Evolutionary conservation across 2,113 vertebrate species (phyloP).

Genomic region (Scytalopus superciliaris): DNA sequence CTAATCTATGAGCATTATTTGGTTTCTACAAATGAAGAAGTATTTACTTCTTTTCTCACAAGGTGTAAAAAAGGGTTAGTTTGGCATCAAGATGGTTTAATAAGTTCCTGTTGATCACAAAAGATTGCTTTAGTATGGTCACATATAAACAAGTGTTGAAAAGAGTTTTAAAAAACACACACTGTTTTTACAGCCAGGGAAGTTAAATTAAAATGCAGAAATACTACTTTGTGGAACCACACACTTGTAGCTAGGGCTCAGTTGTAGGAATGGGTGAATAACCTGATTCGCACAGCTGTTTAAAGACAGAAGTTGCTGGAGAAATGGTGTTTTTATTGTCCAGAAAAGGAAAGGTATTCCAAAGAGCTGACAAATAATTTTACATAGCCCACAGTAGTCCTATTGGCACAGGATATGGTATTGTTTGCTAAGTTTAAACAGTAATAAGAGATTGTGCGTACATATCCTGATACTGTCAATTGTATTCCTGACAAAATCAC

Average conservation of each 20-base stretch:
- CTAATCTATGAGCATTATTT: neutral
- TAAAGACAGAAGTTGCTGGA: neutral
- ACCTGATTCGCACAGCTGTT: neutral
- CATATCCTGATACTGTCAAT: neutral
- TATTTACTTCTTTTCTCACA: neutral
- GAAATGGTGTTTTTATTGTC: neutral
- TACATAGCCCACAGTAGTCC: neutral
- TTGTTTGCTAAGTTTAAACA: constrained; percentile 30
- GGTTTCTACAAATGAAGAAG: neutral
- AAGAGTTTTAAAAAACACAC: neutral
- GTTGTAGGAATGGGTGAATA: neutral
- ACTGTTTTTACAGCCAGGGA: neutral
- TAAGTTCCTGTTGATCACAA: neutral
- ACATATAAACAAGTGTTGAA: neutral
- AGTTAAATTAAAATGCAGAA: neutral
- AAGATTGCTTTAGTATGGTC: neutral
- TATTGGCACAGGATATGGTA: neutral
- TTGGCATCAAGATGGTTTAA: neutral
- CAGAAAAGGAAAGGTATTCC: constrained; percentile 18
- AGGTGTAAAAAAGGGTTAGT: neutral
- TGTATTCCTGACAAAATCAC: constrained; percentile 1
- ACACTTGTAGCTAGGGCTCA: neutral
- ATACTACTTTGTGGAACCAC: neutral
- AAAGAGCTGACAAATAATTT: neutral
- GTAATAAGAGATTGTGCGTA: neutral